Evolutionary conservation across 2,888 invertebrate species (phyloP), one percentile per base, ranked within the genome.

Genomic region (Ernsta delagoae): DNA sequence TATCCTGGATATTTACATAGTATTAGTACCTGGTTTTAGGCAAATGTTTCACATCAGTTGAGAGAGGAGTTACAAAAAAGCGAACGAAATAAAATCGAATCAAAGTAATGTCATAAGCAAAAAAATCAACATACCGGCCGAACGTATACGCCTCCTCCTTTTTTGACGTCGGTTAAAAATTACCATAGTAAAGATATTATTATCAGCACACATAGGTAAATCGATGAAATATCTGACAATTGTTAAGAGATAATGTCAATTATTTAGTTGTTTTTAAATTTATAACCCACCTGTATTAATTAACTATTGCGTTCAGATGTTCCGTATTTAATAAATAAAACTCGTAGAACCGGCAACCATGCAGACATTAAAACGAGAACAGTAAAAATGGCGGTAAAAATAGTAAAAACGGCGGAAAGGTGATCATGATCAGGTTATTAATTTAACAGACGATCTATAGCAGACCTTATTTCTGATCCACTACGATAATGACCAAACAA

Each of bases 1-100:
- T 61, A 67, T 61, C 60, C 67, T 60, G 53, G 60, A 66, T 54
- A 66, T 66, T 66, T 66, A 66, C 66, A 66, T 66, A 54, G 66
- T 34, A 66, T 66, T 66, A 53, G 60, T 66, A 60, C 66, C 7
- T 41, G 43, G 31, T 53, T 53, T 60, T 31, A 53, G 59, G 59
- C 24, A 34, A 39, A 53, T 60, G 66, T 43, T 53, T 16, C n/a
- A 36, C 43, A 11, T 41, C 41, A 4, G 41, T 39, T 12, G 57
- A 12, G 36, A n/a, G 24, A 57, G 1, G 36, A 11, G n/a, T 34
- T 31, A 9, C 9, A 36, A 57, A 36, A 9, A 0, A 39, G 12
- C 57, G 57, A 39, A 39, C n/a, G n/a, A 11, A 11, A 31, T 11
- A 31, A 11, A 11, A 43, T 43, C 43, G 9, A 43, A 41, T 24